Evolutionary conservation across 2,888 invertebrate species (phyloP).

Genomic region (Thera britannica): DNA sequence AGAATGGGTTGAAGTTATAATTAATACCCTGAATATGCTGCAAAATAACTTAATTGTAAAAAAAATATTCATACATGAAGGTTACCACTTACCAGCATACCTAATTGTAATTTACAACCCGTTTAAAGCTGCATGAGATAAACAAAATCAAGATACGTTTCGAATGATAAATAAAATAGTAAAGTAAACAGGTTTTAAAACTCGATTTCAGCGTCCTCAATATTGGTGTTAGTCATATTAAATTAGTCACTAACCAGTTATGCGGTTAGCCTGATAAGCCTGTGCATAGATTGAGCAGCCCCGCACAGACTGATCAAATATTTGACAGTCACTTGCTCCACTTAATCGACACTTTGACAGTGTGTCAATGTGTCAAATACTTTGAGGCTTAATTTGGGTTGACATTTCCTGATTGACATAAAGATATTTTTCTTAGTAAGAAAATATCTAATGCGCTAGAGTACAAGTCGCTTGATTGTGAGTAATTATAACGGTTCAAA

Average conservation of each 20-base stretch:
- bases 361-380: conserved; percentile 14
- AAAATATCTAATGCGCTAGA: conserved; percentile 13
- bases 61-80: conserved; percentile 18
- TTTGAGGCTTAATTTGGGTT: conserved; percentile 7
- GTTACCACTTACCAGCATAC: conserved; percentile 21
- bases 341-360: conserved; percentile 9
- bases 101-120: conserved; percentile 14
- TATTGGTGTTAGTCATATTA: conserved; percentile 42
- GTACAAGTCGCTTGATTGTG: conserved; percentile 32
- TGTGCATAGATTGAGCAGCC: conserved; percentile 30
- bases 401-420: conserved; percentile 15
- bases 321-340: conserved; percentile 16
- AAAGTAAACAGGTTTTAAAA: conserved; percentile 43
- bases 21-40: not conserved
- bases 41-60: not conserved
- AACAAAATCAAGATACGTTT: conserved; percentile 41
- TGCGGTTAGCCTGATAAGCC: conserved; percentile 33
- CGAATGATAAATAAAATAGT: conserved; percentile 40
- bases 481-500: conserved; percentile 37
- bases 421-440: not conserved
- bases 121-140: conserved; percentile 33
- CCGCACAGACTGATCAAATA: conserved; percentile 20
- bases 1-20: conserved; percentile 8
- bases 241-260: conserved; percentile 49
- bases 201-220: conserved; percentile 50